Evolutionary conservation across 2,113 vertebrate species (phyloP), one percentile per base, ranked within the genome.

Genomic region (Dascyllus trimaculatus): DNA sequence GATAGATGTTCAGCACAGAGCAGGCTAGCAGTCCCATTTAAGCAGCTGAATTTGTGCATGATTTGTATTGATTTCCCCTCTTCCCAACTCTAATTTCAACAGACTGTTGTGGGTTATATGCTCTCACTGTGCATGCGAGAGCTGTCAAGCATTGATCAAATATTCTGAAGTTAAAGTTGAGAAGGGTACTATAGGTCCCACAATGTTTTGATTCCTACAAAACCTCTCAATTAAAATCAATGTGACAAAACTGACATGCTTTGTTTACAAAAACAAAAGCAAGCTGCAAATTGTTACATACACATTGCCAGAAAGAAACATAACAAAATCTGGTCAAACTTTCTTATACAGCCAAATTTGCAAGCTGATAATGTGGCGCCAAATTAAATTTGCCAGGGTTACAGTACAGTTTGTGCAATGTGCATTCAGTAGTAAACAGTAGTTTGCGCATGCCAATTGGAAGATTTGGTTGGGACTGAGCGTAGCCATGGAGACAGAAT

Each of bases 401-500:
- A 93, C 75, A 92, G 81, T 88, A 92, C 84, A 92, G 76, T 91
- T 92, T 89, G 73, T 91, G 93, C 91, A 93, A 92, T 92, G 92
- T 94, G 92, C 92, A 94, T 93, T 92, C 92, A 94, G 86, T 89
- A 91, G 86, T 91, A 90, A 90, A 94, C 87, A 91, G 88, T 90
- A 88, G 85, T 88, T 93, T 92, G 88, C 88, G 93, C 94, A 94
- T 95, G 97, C 97, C 95, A 98, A 98, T 98, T 96, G 92, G 93
- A 93, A 86, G 88, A 94, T 93, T 94, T 94, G 86, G 90, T 93
- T 95, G 97, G 97, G 97, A 98, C 97, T 99, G 97, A 97, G 96
- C 96, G 96, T 98, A 99, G 97, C 97, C 97, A 99, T 96, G 96
- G 97, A 98, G 95, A 98, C 97, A 99, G 98, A 99, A 95, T 95